Conservation (phyloP, 2,797 vertebrate genomes). For the Aldrovandia affinis region DNA sequence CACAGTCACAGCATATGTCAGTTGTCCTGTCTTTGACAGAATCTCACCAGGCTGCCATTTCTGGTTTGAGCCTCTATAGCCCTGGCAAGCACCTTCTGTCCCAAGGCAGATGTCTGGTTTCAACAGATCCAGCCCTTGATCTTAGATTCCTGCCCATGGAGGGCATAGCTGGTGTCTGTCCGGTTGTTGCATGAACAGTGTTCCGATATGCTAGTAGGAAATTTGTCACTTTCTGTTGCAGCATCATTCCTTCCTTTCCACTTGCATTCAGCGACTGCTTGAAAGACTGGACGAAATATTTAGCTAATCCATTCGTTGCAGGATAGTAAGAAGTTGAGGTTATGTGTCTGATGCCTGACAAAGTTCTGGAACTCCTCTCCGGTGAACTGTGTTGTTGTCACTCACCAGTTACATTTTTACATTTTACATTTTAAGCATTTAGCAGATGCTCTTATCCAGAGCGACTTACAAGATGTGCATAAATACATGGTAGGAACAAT, state of each 20-base stretch:
- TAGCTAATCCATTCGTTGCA: slow-evolving; percentile 17
- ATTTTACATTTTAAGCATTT: too few species aligned
- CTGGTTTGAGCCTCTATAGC: slow-evolving; percentile 11
- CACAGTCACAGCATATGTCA: too few species aligned
- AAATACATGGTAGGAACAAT: too few species aligned
- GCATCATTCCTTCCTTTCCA: slow-evolving; percentile 38
- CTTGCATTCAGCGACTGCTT: slow-evolving; percentile 51
- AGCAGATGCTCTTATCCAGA: too few species aligned
- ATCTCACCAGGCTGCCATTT: slow-evolving; percentile 35
- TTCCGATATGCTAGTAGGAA: too few species aligned
- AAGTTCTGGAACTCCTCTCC: slow-evolving; percentile 47
- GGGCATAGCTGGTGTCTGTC: slow-evolving; percentile 42
- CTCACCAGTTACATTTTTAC: slow-evolving; percentile 41
- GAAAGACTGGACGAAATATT: slow-evolving; percentile 46
- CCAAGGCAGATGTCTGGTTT: slow-evolving; percentile 26
- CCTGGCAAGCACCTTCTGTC: slow-evolving; percentile 33
- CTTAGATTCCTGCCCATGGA: slow-evolving; percentile 17
- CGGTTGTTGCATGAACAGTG: slow-evolving; percentile 41
- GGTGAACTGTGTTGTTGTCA: slow-evolving; percentile 52
- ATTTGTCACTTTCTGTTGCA: slow-evolving; percentile 49
- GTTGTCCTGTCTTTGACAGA: slow-evolving; percentile 29
- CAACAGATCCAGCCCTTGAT: slow-evolving; percentile 20
- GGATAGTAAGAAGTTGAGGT: slow-evolving; percentile 35
- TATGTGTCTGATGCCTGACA: slow-evolving; percentile 41
- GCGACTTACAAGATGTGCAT: too few species aligned